A percentile compares a stretch with the other conserved stretches of the same genome.
Evolutionary conservation across 2,888 invertebrate genomes (phyloP).

Genomic region (Caenorhabditis panamensis): DNA sequence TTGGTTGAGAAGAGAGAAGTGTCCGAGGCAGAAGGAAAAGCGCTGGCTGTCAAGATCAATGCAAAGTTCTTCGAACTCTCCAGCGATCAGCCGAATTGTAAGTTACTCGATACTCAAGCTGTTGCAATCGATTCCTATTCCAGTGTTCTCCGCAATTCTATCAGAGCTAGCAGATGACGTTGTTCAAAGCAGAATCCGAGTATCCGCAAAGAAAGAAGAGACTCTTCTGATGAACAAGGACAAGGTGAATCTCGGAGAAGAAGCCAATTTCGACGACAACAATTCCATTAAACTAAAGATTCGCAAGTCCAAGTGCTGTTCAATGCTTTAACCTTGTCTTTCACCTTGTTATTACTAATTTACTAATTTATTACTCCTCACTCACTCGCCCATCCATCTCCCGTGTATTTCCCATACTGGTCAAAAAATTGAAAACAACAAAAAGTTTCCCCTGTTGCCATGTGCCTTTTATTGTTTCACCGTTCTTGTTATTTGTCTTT

Average conservation of each 20-base stretch:
- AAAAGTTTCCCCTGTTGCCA: slow-evolving; percentile 24
- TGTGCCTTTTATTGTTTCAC: slow-evolving; percentile 8
- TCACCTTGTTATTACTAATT: slow-evolving; percentile 15
- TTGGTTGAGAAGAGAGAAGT: slow-evolving; percentile 66
- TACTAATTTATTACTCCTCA: slow-evolving; percentile 2
- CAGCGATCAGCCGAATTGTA: slow-evolving; percentile 53
- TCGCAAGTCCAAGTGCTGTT: slow-evolving; percentile 55
- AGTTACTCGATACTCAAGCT: slow-evolving; percentile 7
- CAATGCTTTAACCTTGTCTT: slow-evolving; percentile 40
- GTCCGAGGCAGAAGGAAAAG: slow-evolving; percentile 71
- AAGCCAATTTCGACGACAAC: slow-evolving; percentile 23
- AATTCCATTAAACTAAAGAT: slow-evolving; percentile 23
- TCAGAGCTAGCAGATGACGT: slow-evolving; percentile 55
- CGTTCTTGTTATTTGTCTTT: slow-evolving; percentile 20
- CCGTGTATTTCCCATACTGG: slow-evolving; percentile 54
- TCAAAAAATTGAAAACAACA: slow-evolving; percentile 22
- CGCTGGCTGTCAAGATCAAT: slow-evolving; percentile 69
- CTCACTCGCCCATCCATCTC: slow-evolving; percentile 12
- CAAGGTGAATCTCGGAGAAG: slow-evolving; percentile 29
- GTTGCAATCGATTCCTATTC: background rate
- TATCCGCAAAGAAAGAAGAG: slow-evolving; percentile 29
- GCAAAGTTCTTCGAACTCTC: slow-evolving; percentile 74
- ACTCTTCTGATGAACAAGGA: slow-evolving; percentile 1
- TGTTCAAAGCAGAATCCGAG: slow-evolving; percentile 14
- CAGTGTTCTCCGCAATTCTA: slow-evolving; percentile 53